phyloP scores from a whole-genome alignment of 2,797 vertebrate species.

The Cyprinodon diabolis region DNA sequence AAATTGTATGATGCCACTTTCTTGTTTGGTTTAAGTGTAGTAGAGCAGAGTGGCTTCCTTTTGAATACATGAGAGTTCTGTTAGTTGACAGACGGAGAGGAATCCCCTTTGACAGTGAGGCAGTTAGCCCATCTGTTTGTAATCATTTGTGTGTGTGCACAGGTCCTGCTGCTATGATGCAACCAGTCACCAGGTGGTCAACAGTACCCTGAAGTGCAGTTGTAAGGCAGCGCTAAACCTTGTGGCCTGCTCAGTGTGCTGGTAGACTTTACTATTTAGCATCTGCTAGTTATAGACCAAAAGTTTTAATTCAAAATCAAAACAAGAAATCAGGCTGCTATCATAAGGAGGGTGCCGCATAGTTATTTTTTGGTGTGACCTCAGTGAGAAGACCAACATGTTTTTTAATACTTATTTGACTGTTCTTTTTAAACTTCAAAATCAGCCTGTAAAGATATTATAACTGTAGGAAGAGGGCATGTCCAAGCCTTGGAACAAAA shows the following conservation, averaged over 20 bases:
- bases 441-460: not conserved
- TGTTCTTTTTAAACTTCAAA: not conserved
- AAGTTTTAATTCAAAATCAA: constrained; percentile 1
- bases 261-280: constrained; percentile 28
- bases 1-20: constrained; percentile 25
- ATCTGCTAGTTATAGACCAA: constrained; percentile 18
- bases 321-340: constrained; percentile 14
- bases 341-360: constrained; percentile 11
- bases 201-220: constrained; percentile 52
- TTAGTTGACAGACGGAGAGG: constrained; percentile 76
- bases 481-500: constrained; percentile 14
- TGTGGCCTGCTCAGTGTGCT: constrained; percentile 14
- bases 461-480: constrained; percentile 26
- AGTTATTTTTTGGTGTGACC: not conserved
- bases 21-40: constrained; percentile 26
- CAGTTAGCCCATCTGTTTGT: constrained; percentile 83
- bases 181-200: constrained; percentile 75
- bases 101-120: constrained; percentile 77
- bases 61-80: constrained; percentile 60
- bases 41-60: constrained; percentile 18
- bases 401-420: not conserved
- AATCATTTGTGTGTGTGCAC: constrained; percentile 68
- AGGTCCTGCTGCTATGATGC: constrained; percentile 45
- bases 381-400: not conserved
- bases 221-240: constrained; percentile 27